phyloP scores from a whole-genome alignment of 23 tunicate species.

The Phallusia fumigata region DNA sequence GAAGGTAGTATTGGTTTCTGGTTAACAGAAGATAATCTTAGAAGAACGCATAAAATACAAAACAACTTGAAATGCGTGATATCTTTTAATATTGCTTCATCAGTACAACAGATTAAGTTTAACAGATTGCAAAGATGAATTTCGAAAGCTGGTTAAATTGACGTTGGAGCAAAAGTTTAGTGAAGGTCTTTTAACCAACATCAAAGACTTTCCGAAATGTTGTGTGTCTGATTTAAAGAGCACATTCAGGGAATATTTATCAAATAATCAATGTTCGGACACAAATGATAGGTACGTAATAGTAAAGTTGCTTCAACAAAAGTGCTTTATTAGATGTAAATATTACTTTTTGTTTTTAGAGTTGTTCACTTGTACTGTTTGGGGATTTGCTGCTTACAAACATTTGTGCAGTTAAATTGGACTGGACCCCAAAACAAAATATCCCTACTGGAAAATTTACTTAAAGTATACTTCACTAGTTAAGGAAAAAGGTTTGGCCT shows the following conservation, averaged over 20 bases:
- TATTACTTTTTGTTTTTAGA: not conserved
- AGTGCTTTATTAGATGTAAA: not conserved
- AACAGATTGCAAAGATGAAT: not conserved
- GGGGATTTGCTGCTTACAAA: constrained; percentile 66
- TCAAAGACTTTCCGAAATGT: not conserved
- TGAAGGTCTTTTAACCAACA: not conserved
- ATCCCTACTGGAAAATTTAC: not conserved
- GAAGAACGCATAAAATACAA: too few species aligned
- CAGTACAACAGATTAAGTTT: not conserved
- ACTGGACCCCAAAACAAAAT: constrained; percentile 49
- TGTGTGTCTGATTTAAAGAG: not conserved
- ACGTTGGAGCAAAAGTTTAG: not conserved
- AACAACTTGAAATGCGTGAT: too few species aligned
- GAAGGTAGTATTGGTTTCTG: too few species aligned
- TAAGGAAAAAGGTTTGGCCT: not conserved
- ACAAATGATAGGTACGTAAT: not conserved
- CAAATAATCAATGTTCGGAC: not conserved
- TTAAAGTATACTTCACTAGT: not conserved
- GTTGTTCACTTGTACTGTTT: constrained; percentile 29
- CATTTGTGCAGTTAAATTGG: constrained; percentile 80
- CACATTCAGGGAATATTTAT: not conserved
- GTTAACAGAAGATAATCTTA: too few species aligned
- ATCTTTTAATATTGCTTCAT: too few species aligned
- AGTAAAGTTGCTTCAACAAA: not conserved
- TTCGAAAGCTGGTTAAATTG: not conserved